These are phyloP conservation scores for Tinea trinotella DNA, from an alignment of 2,888 invertebrate species.

Conservation along the genomic window DNA sequence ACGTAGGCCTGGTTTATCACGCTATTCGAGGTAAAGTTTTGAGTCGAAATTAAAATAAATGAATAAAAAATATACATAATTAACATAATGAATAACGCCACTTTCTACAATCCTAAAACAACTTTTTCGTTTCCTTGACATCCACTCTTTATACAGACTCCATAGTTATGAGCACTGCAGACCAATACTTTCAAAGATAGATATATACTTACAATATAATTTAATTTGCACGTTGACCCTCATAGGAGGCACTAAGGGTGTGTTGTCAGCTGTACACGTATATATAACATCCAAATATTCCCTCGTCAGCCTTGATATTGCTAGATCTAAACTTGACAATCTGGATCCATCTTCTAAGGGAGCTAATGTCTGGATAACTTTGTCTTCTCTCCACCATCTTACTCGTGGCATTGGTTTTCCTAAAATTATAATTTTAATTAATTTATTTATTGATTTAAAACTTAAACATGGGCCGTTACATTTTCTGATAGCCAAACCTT, in stretches of 20 bases:
- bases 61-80: too few relatives aligned
- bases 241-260: constrained; percentile 76
- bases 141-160: too few relatives aligned
- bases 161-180: too few relatives aligned
- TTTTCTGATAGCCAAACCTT: too few relatives aligned
- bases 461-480: too few relatives aligned
- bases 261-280: constrained; percentile 82
- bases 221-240: constrained; percentile 78
- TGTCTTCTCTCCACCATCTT: constrained; percentile 64
- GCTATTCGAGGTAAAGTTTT: too few relatives aligned
- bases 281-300: constrained; percentile 78
- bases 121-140: too few relatives aligned
- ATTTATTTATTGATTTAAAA: background rate
- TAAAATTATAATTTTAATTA: constrained; percentile 27
- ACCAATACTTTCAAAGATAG: background rate
- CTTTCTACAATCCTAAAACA: too few relatives aligned
- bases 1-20: too few relatives aligned
- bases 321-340: constrained; percentile 46
- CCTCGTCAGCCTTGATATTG: constrained; percentile 62
- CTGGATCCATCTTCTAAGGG: constrained; percentile 50
- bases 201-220: constrained; percentile 73
- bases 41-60: constrained; percentile 13
- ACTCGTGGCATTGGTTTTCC: constrained; percentile 63
- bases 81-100: too few relatives aligned
- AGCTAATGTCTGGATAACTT: constrained; percentile 49